Evolutionary conservation across 2,888 invertebrate genomes (phyloP), one percentile per base, ranked within the genome.

Genomic region (Synanthedon formicaeformis): DNA sequence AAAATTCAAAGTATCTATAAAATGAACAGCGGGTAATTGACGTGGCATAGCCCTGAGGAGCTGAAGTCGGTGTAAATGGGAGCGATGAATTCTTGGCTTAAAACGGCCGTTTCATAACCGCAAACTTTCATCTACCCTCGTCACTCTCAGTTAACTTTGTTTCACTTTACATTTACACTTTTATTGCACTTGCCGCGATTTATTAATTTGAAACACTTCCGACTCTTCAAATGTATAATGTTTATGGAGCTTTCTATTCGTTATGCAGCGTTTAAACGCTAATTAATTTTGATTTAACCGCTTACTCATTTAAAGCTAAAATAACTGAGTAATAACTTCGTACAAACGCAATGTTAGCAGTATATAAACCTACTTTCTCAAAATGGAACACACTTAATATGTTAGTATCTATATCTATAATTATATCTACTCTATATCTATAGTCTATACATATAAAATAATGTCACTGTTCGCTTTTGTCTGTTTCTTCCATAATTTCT

Each of bases 71-170:
- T 63, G 67, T 79, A 79, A 45, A 82, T 78, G 63, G 69, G 62
- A 63, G 73, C 73, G 79, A 81, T 81, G 82, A 85, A 82, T 79
- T 81, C 78, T 75, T 73, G 73, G 72, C 78, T 75, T 69, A 72
- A 73, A 76, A 69, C 73, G 69, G 66, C 70, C 64, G 72, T 72
- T 71, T 76, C 78, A 80, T 76, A 77, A 78, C 73, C 72, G 69
- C 67, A 64, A 70, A 69, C 62, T 73, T 67, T 60, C 65, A 64
- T 64, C 71, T 66, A 73, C 78, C 78, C 78, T 76, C 77, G 75
- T 77, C 78, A 75, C 69, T 70, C 62, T 59, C 55, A 59, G 65
- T 67, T 77, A 74, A 77, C 73, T 79, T 76, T 78, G 73, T 73
- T 78, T 71, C 66, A 49, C 23, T 49, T 49, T 45, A 45, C 45